phyloP scores from a whole-genome alignment of 64 coral and sea anemone genomes.

The Montipora cactus region DNA sequence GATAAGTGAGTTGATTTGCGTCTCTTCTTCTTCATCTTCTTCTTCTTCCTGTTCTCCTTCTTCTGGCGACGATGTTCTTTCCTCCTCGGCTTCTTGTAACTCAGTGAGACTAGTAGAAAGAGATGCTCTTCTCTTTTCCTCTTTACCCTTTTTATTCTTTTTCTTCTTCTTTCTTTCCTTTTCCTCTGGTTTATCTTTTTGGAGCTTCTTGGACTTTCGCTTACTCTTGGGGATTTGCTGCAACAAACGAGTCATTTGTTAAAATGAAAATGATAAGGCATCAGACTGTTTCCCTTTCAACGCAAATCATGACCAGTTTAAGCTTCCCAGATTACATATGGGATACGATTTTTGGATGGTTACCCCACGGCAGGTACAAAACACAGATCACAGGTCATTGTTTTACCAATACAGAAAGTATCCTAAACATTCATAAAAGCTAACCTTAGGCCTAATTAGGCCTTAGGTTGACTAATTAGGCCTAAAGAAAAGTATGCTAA shows the following conservation, averaged over 20 bases:
- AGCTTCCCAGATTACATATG: too few relatives aligned
- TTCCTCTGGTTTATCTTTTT: constrained; percentile 57
- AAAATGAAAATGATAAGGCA: too few relatives aligned
- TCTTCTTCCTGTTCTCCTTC: constrained; percentile 33
- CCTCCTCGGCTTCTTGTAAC: constrained; percentile 50
- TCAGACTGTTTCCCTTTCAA: too few relatives aligned
- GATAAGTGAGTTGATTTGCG: constrained; percentile 27
- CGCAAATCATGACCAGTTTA: too few relatives aligned
- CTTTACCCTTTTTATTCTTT: constrained; percentile 35
- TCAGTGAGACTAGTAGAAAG: constrained; percentile 11
- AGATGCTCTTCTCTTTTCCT: background rate
- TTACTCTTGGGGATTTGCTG: constrained; percentile 43
- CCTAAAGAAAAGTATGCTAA: too few relatives aligned
- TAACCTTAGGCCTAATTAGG: too few relatives aligned
- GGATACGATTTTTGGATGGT: too few relatives aligned
- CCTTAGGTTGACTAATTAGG: too few relatives aligned
- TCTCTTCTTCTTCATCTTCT: constrained; percentile 20
- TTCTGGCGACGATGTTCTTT: constrained; percentile 25
- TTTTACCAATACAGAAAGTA: too few relatives aligned
- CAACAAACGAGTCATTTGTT: background rate
- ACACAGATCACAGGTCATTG: too few relatives aligned
- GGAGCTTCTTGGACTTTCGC: constrained; percentile 45
- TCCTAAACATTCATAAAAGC: too few relatives aligned
- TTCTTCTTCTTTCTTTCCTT: constrained; percentile 52
- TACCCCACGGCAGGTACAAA: too few relatives aligned